These are phyloP conservation scores for Mythimna ferrago DNA, from an alignment of 2,888 invertebrate species.

Conservation along the genomic window DNA sequence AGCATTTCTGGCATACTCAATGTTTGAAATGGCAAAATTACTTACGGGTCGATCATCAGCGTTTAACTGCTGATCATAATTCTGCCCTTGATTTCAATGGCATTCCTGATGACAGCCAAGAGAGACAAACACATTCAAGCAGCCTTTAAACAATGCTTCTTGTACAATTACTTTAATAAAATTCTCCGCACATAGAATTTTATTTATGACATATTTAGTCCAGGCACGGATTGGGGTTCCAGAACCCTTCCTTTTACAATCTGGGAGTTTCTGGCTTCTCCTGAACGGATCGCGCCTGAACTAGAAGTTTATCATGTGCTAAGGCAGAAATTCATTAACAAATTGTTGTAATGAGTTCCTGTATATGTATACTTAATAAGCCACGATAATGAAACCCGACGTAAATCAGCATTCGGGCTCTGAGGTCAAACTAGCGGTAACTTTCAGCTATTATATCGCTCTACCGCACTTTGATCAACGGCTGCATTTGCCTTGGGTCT, in stretches of 20 bases:
- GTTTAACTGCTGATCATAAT: neutral
- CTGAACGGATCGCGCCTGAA: constrained; percentile 25
- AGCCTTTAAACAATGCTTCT: constrained; percentile 26
- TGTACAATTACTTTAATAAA: constrained; percentile 27
- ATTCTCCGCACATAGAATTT: constrained; percentile 25
- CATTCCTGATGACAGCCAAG: constrained; percentile 9
- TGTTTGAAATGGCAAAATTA: neutral
- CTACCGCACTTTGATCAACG: neutral
- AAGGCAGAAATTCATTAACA: constrained; percentile 33
- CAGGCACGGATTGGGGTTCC: constrained; percentile 22
- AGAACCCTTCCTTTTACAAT: neutral
- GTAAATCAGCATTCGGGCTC: neutral
- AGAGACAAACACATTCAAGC: constrained; percentile 23
- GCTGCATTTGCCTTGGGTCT: constrained; percentile 1
- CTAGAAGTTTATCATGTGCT: constrained; percentile 24
- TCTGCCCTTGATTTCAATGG: neutral
- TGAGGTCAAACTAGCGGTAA: neutral
- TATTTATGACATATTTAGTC: constrained; percentile 27
- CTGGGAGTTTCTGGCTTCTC: constrained; percentile 40
- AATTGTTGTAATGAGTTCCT: constrained; percentile 36
- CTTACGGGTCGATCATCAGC: neutral
- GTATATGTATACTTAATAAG: neutral
- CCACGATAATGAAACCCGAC: neutral
- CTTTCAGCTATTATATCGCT: neutral
- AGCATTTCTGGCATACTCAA: neutral